Conservation (phyloP, 2,113 vertebrate genomes). For the Silurus meridionalis region DNA sequence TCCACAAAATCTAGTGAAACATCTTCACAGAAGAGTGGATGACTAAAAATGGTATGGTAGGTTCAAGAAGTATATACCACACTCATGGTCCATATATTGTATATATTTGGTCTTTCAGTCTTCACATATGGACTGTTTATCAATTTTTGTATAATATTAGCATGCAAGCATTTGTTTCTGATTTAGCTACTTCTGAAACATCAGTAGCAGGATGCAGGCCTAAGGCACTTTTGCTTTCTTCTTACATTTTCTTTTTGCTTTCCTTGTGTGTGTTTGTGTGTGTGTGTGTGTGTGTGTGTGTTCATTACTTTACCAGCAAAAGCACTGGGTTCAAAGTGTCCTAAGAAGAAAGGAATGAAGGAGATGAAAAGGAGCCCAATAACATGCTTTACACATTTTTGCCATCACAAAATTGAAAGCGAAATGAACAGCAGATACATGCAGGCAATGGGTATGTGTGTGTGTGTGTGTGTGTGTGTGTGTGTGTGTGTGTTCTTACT, state of each 20-base stretch:
- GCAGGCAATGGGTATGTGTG: slow-evolving; percentile 51
- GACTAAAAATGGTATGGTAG: too few relatives aligned
- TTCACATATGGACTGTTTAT: slow-evolving; percentile 1
- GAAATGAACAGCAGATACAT: slow-evolving; percentile 76
- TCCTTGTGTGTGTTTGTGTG: slow-evolving; percentile 5
- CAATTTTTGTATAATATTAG: slow-evolving; percentile 15
- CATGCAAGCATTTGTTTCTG: slow-evolving; percentile 32
- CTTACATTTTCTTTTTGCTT: slow-evolving; percentile 4
- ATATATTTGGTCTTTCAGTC: background rate
- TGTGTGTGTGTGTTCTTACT: background rate
- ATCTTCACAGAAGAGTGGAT: too few relatives aligned
- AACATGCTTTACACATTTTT: slow-evolving; percentile 68
- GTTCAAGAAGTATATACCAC: too few relatives aligned
- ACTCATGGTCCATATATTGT: too few relatives aligned
- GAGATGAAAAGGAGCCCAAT: slow-evolving; percentile 63
- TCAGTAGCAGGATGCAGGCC: slow-evolving; percentile 9
- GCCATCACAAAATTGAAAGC: slow-evolving; percentile 64
- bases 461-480: background rate
- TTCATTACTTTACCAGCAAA: slow-evolving; percentile 43
- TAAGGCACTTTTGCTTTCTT: slow-evolving; percentile 39
- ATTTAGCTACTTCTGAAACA: slow-evolving; percentile 34
- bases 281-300: slow-evolving; percentile 18
- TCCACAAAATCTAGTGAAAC: too few relatives aligned
- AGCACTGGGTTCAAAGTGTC: slow-evolving; percentile 53
- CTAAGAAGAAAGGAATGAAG: slow-evolving; percentile 56